These are phyloP conservation scores for Leptothorax acervorum DNA, from an alignment of 2,888 invertebrate species.

Conservation along the genomic window DNA sequence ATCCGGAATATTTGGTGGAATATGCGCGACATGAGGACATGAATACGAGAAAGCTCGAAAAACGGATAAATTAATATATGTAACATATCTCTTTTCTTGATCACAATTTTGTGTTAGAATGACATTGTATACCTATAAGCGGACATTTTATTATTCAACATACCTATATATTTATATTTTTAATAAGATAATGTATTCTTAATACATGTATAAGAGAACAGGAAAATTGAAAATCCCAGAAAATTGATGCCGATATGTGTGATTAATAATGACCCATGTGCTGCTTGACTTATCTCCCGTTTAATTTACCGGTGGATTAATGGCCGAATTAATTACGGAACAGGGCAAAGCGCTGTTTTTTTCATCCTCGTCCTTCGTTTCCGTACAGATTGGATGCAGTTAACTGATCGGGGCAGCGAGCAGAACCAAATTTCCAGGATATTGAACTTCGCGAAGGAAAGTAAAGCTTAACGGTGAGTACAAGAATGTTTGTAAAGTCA, in stretches of 20 bases:
- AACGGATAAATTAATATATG: conserved; percentile 7
- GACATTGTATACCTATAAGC: too few relatives aligned
- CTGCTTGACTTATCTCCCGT: conserved; percentile 9
- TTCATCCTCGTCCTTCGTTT: conserved; percentile 16
- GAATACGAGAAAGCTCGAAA: conserved; percentile 4
- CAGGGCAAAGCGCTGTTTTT: conserved; percentile 13
- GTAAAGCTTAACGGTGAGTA: conserved; percentile 41
- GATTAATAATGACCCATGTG: conserved; percentile 29
- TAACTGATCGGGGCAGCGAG: conserved; percentile 34
- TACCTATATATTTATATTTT: not conserved
- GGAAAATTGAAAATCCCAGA: conserved; percentile 5
- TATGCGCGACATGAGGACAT: conserved; percentile 9
- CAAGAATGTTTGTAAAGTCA: conserved; percentile 20
- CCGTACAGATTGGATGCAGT: conserved; percentile 42
- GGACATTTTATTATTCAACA: not conserved
- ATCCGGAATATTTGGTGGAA: conserved; percentile 56
- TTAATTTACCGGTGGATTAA: conserved; percentile 57
- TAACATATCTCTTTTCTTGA: not conserved
- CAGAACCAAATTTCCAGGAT: conserved; percentile 35
- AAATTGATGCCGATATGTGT: conserved; percentile 25
- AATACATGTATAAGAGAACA: not conserved
- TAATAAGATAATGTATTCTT: not conserved
- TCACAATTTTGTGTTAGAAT: not conserved
- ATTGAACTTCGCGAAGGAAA: conserved; percentile 28
- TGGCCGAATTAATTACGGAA: conserved; percentile 62